Evolutionary conservation across 1,140 invertebrate genomes (phyloP), one percentile per base, ranked within the genome.

Genomic region (Brachionus rubens): DNA sequence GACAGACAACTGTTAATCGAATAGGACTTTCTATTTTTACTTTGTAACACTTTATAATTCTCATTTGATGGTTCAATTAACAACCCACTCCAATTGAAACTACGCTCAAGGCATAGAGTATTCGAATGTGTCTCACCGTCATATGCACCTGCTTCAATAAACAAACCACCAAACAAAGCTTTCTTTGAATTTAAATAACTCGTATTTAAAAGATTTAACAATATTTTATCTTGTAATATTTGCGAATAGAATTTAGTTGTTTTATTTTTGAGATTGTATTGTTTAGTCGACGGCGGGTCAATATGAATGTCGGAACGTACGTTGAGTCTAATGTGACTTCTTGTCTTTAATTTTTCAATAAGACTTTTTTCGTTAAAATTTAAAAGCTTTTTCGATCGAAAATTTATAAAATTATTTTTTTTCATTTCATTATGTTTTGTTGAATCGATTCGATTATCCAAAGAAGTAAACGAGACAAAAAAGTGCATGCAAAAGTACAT

Each of bases 11-110:
- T 50, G 40, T 75, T 68, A 14, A 77, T 47, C n/a, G 65, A 72
- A 52, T 77, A 77, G 9, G 67, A 33, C 3, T 52, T 48, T 47
- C 76, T 47, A 19, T 52, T 47, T 26, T 86, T 87, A 6, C 75
- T 75, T 0, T 84, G 21, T 79, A 87, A 80, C 40, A 84, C 79
- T 3, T 78, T 78, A 79, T 86, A 87, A 75, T 87, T 87, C 2
- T 82, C 90, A 10, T 3, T 88, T 80, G 91, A 89, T 0, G 90
- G 90, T 68, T 91, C 87, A 12, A 91, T 88, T 47, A 91, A 85
- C 6, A 91, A 84, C 1, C 91, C 91, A 72, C 84, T 84, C 91
- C 91, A 92, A 47, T 86, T 86, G 6, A 90, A 85, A 19, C 87
- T 86, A 3, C 86, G 83, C 79, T 91, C 90, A 47, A 92, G 80